These are phyloP conservation scores for Rallus limicola DNA, from an alignment of 2,113 vertebrate species.

Conservation along the genomic window DNA sequence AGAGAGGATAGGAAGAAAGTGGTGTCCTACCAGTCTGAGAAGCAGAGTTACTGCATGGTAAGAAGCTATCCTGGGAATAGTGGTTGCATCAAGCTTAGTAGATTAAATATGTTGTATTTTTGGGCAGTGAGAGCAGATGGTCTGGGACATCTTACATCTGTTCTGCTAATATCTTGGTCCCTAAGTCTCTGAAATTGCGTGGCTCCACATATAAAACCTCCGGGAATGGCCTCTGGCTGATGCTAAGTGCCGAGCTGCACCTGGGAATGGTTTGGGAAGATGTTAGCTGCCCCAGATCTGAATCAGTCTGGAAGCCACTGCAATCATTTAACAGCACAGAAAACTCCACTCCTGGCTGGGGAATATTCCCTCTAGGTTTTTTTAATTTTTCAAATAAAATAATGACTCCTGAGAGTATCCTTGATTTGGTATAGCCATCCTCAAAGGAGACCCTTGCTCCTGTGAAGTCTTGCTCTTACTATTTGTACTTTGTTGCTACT, in stretches of 20 bases:
- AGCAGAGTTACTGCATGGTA: background rate
- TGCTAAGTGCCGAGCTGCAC: background rate
- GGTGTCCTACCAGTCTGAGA: background rate
- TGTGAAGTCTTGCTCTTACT: background rate
- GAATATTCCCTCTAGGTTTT: background rate
- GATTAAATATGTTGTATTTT: background rate
- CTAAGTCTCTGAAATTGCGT: background rate
- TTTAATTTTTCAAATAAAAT: background rate
- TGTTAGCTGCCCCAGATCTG: background rate
- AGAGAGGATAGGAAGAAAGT: background rate
- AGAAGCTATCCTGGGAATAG: background rate
- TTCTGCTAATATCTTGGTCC: background rate
- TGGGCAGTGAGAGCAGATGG: background rate
- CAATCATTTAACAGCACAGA: background rate
- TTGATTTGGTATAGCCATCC: background rate
- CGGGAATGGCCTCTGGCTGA: background rate
- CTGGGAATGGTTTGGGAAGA: background rate
- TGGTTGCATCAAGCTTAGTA: background rate
- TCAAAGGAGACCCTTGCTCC: background rate
- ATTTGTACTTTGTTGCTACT: background rate
- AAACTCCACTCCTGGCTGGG: background rate
- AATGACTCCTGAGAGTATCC: background rate
- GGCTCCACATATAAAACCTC: background rate
- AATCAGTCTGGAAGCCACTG: background rate
- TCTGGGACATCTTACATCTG: background rate